Evolutionary conservation across 2,113 vertebrate species (phyloP).

Genomic region (Abramis brama): DNA sequence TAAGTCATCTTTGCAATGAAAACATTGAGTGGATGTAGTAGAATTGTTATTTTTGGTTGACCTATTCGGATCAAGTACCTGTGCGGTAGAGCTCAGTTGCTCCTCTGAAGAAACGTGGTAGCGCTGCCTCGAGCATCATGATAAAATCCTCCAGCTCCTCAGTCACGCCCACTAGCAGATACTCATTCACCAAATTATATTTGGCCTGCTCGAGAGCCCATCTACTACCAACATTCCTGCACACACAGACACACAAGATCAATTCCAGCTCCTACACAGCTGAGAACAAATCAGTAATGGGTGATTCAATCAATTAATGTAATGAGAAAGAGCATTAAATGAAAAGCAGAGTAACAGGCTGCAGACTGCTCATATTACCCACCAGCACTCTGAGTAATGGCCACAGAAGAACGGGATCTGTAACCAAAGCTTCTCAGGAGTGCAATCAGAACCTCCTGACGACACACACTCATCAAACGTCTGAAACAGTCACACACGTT

Average conservation of each 20-base stretch:
- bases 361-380: conserved; percentile 55
- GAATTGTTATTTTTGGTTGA: not conserved
- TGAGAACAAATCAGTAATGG: not conserved
- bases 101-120: conserved; percentile 97
- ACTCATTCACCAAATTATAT: conserved; percentile 97
- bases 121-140: conserved; percentile 94
- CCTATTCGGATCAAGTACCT: conserved; percentile 82
- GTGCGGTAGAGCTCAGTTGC: conserved; percentile 95
- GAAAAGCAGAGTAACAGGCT: conserved; percentile 52
- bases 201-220: conserved; percentile 99
- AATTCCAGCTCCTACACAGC: not conserved
- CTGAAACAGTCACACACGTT: conserved; percentile 67
- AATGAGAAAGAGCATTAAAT: conserved; percentile 66
- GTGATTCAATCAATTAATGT: not conserved
- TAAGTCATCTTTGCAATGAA: not conserved
- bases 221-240: conserved; percentile 96
- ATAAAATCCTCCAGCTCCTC: conserved; percentile 99
- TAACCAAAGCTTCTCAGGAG: conserved; percentile 98
- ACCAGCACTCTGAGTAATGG: conserved; percentile 99
- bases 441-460: conserved; percentile 94
- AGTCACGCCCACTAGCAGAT: conserved; percentile 96
- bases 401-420: conserved; percentile 99
- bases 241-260: conserved; percentile 18
- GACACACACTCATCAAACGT: conserved; percentile 98
- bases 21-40: not conserved